Conservation (phyloP, 23 tunicate genomes). For the Ascidia mentula region DNA sequence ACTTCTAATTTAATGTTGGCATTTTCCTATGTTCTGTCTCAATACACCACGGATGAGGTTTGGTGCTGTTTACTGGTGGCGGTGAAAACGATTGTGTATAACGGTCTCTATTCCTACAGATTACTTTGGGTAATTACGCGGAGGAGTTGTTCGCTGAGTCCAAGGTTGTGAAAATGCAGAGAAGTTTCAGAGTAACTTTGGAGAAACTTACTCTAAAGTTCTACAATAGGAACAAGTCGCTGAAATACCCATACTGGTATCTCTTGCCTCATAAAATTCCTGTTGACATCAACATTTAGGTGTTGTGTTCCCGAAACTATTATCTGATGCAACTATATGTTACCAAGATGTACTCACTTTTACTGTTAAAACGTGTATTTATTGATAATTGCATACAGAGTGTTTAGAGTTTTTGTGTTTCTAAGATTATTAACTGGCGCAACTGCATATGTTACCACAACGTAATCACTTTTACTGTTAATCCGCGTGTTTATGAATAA, state of each 20-base stretch:
- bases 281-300: conserved; percentile 36
- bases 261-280: conserved; percentile 70
- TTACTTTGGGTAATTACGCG: conserved; percentile 61
- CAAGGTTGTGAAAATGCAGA: conserved; percentile 19
- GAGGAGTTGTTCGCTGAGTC: conserved; percentile 36
- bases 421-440: too few relatives aligned
- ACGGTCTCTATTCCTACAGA: conserved; percentile 40
- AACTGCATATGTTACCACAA: too few relatives aligned
- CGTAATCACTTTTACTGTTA: too few relatives aligned
- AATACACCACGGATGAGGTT: conserved; percentile 1
- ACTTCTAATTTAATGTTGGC: not conserved
- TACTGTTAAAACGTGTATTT: too few relatives aligned
- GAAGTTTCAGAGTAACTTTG: conserved; percentile 45
- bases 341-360: too few relatives aligned
- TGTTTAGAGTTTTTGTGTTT: too few relatives aligned
- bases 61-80: too few relatives aligned
- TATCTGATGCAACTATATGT: too few relatives aligned
- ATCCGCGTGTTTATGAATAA: too few relatives aligned
- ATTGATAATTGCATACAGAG: too few relatives aligned
- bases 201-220: conserved; percentile 31
- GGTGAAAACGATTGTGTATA: too few relatives aligned
- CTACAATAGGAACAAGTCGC: conserved; percentile 45
- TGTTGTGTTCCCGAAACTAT: too few relatives aligned
- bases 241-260: conserved; percentile 51
- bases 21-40: not conserved